Evolutionary conservation across 2,888 invertebrate species (phyloP).

Genomic region (Xanthia icteritia): DNA sequence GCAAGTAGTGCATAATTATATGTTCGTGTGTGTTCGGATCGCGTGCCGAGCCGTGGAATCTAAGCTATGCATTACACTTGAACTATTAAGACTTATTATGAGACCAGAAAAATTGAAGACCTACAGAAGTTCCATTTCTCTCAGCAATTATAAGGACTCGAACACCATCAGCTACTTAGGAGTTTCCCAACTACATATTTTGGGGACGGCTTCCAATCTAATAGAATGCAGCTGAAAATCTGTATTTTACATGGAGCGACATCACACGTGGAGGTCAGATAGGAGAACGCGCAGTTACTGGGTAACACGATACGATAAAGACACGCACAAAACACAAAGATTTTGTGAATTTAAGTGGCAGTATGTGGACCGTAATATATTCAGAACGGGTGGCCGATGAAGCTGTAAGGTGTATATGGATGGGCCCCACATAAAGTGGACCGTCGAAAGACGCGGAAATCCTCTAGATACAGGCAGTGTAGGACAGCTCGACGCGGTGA

Average conservation of each 20-base stretch:
- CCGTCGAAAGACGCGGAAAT: neutral
- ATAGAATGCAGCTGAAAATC: neutral
- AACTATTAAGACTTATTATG: slow-evolving; percentile 56
- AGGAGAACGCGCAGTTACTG: no score
- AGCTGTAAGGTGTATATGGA: neutral
- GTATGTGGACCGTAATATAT: neutral
- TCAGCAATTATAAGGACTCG: neutral
- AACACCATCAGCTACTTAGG: neutral
- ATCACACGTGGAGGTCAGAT: no score
- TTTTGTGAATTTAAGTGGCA: neutral
- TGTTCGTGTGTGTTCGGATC: slow-evolving; percentile 54
- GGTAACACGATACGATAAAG: neutral
- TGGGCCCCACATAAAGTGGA: no score
- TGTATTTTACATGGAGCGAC: neutral
- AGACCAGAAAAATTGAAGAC: neutral
- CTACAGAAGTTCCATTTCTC: slow-evolving; percentile 36
- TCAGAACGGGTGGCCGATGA: neutral
- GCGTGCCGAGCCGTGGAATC: slow-evolving; percentile 55
- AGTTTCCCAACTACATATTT: no score
- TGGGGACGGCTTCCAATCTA: neutral
- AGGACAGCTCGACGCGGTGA: neutral
- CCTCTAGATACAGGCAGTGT: neutral
- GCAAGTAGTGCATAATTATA: slow-evolving; percentile 41
- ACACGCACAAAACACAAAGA: no score
- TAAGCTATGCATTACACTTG: slow-evolving; percentile 61